phyloP scores from a whole-genome alignment of 1,140 invertebrate genomes.

The Halesus radiatus region DNA sequence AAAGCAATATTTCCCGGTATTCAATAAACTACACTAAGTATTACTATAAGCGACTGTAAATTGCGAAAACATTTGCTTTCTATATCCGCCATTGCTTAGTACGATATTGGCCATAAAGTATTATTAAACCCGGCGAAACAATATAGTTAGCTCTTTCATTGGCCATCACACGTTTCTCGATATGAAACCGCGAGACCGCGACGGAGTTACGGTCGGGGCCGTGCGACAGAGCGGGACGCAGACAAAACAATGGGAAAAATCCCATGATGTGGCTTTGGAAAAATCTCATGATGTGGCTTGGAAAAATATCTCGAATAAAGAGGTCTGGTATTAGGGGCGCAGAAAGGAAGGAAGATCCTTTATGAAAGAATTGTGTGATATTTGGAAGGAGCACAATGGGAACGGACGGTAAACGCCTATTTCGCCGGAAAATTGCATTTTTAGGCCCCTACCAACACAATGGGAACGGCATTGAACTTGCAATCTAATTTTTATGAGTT shows the following conservation, averaged over 20 bases:
- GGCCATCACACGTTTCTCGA: conserved; percentile 15
- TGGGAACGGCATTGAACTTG: neutral
- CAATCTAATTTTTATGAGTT: neutral
- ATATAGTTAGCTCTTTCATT: conserved; percentile 10
- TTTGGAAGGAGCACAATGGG: conserved; percentile 47
- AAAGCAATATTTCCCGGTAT: too few species aligned
- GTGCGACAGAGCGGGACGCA: conserved; percentile 26
- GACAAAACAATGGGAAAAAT: conserved; percentile 47
- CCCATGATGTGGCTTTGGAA: conserved; percentile 50
- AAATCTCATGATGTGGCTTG: conserved; percentile 49
- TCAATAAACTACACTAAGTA: neutral
- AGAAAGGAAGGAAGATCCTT: conserved; percentile 43
- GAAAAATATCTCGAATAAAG: conserved; percentile 51
- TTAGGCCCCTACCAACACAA: conserved; percentile 15
- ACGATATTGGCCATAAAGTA: conserved; percentile 11
- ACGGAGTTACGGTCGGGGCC: neutral
- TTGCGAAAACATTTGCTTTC: conserved; percentile 8
- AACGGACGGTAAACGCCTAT: conserved; percentile 29
- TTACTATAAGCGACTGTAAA: neutral
- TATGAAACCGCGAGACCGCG: conserved; percentile 6
- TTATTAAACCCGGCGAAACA: conserved; percentile 29
- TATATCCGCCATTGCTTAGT: neutral
- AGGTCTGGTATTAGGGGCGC: conserved; percentile 49
- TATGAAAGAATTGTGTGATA: conserved; percentile 49
- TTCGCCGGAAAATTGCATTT: conserved; percentile 52